Evolutionary conservation across 2,888 invertebrate genomes (phyloP).

Genomic region (Tinea trinotella): DNA sequence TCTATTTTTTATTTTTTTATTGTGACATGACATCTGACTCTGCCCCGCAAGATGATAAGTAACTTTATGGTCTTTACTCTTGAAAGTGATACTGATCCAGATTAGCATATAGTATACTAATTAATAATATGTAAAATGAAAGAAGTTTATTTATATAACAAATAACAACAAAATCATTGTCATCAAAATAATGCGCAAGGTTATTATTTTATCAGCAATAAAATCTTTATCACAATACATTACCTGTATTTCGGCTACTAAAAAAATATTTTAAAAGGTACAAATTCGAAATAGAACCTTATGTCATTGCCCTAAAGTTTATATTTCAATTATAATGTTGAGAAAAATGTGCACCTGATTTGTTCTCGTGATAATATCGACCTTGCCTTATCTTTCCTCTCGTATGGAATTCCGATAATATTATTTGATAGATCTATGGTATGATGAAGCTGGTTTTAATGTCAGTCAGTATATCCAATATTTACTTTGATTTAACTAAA

Average conservation of each 20-base stretch:
- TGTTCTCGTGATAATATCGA: not conserved
- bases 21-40: too few species aligned
- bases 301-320: not conserved
- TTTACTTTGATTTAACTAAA: too few species aligned
- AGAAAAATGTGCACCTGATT: not conserved
- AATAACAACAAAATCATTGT: too few species aligned
- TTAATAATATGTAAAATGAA: too few species aligned
- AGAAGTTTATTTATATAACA: too few species aligned
- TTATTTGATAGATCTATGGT: not conserved
- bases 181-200: not conserved
- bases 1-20: too few species aligned
- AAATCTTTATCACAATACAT: not conserved
- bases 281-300: not conserved
- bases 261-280: not conserved
- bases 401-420: not conserved
- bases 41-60: too few species aligned
- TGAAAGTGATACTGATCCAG: too few species aligned
- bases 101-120: too few species aligned
- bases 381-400: conserved; percentile 9
- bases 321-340: not conserved
- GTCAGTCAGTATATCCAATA: too few species aligned
- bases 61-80: too few species aligned
- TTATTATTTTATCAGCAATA: not conserved
- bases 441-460: too few species aligned
- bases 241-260: not conserved